These are phyloP conservation scores for Calephelis nemesis DNA, from an alignment of 1,140 invertebrate genomes.

Conservation along the genomic window DNA sequence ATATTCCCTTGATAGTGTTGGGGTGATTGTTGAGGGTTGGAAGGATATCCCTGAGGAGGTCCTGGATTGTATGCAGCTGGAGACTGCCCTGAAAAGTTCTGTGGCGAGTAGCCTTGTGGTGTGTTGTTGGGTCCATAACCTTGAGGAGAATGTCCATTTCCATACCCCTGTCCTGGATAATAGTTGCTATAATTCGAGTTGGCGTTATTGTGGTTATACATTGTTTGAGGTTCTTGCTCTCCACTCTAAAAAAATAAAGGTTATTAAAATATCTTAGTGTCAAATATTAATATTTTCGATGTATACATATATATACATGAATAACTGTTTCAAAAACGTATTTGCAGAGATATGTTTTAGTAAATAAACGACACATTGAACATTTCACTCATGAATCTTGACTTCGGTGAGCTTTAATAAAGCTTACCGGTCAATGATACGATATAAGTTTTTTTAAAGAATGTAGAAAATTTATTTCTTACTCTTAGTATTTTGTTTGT, in stretches of 20 bases:
- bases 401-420: neutral
- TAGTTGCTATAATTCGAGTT: constrained; percentile 80
- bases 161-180: constrained; percentile 80
- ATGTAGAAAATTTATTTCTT: neutral
- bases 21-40: constrained; percentile 66
- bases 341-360: neutral
- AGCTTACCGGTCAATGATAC: constrained; percentile 1
- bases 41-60: constrained; percentile 53
- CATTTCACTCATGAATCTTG: neutral
- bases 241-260: constrained; percentile 50
- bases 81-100: constrained; percentile 66
- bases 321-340: neutral
- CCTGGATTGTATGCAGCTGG: constrained; percentile 55
- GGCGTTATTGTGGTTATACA: constrained; percentile 69
- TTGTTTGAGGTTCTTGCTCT: constrained; percentile 68
- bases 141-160: constrained; percentile 73
- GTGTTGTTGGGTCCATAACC: constrained; percentile 60
- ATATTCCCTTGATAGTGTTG: constrained; percentile 68
- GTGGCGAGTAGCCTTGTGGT: constrained; percentile 73
- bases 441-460: neutral
- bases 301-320: neutral
- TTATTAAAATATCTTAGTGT: neutral
- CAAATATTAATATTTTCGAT: neutral
- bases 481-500: neutral
- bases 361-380: neutral